Conservation (phyloP, 2,113 vertebrate species). For the Nerophis ophidion region DNA sequence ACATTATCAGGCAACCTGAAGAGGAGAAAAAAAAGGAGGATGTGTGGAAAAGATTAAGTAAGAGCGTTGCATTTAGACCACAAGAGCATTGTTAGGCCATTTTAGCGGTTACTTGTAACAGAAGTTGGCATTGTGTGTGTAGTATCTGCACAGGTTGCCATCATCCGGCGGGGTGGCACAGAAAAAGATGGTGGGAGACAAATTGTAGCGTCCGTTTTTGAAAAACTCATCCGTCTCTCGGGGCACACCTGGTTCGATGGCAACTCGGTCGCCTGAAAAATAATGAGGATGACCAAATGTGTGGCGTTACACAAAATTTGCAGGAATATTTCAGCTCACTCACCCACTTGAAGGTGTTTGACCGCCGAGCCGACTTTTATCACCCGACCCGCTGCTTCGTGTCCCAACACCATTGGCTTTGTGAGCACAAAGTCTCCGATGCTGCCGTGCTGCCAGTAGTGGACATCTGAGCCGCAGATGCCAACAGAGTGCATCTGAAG, state of each 20-base stretch:
- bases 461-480: slow-evolving; percentile 93
- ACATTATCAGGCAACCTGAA: slow-evolving; percentile 88
- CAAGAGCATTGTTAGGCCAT: slow-evolving; percentile 5
- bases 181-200: slow-evolving; percentile 91
- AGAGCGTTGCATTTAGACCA: slow-evolving; percentile 1
- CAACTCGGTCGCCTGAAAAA: slow-evolving; percentile 84
- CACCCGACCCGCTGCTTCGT: slow-evolving; percentile 87
- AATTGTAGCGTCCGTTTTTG: slow-evolving; percentile 86
- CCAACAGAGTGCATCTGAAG: slow-evolving; percentile 94
- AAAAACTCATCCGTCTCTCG: slow-evolving; percentile 85
- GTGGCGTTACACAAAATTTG: neutral
- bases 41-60: slow-evolving; percentile 9
- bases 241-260: slow-evolving; percentile 87
- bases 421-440: slow-evolving; percentile 84
- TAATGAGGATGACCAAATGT: neutral
- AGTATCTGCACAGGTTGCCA: slow-evolving; percentile 87
- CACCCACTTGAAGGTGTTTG: slow-evolving; percentile 73
- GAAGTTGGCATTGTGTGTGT: slow-evolving; percentile 86
- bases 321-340: neutral
- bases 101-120: slow-evolving; percentile 84
- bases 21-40: neutral
- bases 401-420: slow-evolving; percentile 88
- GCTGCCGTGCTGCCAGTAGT: slow-evolving; percentile 88
- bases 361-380: slow-evolving; percentile 82
- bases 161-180: slow-evolving; percentile 91